phyloP scores from a whole-genome alignment of 1,140 invertebrate species.

The Pseudomyrmex sp. region DNA sequence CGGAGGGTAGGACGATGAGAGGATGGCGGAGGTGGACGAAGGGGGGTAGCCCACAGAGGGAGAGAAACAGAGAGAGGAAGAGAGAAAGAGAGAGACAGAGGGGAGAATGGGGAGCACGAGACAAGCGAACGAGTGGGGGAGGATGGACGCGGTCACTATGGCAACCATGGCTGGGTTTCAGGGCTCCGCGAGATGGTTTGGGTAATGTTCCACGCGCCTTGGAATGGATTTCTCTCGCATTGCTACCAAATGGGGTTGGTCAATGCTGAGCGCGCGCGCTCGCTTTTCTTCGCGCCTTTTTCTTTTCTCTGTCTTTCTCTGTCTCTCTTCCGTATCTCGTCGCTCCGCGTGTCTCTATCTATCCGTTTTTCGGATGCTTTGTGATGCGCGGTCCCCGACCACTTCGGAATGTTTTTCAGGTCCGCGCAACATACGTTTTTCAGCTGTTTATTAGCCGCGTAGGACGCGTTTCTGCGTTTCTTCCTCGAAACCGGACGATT shows the following conservation, averaged over 20 bases:
- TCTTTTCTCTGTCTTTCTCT: neutral
- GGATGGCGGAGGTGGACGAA: constrained; percentile 49
- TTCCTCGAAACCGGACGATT: too few species aligned
- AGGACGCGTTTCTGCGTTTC: too few species aligned
- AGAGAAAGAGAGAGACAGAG: constrained; percentile 57
- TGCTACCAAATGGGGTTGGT: constrained; percentile 78
- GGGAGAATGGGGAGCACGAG: constrained; percentile 67
- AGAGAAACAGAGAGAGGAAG: constrained; percentile 50
- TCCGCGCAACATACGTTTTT: too few species aligned
- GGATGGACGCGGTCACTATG: constrained; percentile 79
- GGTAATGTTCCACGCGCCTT: constrained; percentile 79
- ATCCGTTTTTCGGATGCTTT: too few species aligned
- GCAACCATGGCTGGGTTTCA: constrained; percentile 79
- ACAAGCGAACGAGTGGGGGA: constrained; percentile 65
- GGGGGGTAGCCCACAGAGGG: constrained; percentile 50
- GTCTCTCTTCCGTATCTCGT: neutral
- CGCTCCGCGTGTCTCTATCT: too few species aligned
- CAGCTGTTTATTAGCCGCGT: too few species aligned
- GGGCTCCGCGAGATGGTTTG: constrained; percentile 74
- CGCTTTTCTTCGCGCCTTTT: constrained; percentile 55
- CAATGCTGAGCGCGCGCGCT: constrained; percentile 71
- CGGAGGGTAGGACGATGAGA: constrained; percentile 9
- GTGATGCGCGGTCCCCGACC: neutral
- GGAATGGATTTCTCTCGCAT: constrained; percentile 80
- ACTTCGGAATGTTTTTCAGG: neutral